Conservation (phyloP, 2,113 vertebrate genomes). For the Phyllostomus discolor region DNA sequence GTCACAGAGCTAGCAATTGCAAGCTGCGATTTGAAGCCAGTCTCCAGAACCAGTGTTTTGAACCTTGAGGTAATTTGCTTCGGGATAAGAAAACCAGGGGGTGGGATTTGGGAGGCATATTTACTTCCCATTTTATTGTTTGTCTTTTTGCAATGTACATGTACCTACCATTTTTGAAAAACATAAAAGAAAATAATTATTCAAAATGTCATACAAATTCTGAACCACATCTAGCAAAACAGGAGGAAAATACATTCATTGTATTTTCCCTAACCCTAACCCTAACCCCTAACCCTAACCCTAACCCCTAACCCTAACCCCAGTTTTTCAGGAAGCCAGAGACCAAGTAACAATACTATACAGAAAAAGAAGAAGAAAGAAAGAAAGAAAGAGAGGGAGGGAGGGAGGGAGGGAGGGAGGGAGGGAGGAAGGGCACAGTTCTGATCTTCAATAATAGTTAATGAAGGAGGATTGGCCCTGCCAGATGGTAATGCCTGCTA, state of each 20-base stretch:
- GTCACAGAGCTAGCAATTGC: not conserved
- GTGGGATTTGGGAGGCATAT: not conserved
- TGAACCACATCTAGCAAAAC: not conserved
- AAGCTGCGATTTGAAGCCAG: not conserved
- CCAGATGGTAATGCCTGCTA: not conserved
- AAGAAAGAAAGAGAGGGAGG: too few species aligned
- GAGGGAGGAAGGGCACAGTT: too few species aligned
- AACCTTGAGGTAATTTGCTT: not conserved
- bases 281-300: too few species aligned
- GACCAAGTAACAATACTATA: too few species aligned
- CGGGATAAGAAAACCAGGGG: not conserved
- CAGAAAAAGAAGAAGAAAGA: too few species aligned
- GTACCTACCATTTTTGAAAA: slow-evolving; percentile 2
- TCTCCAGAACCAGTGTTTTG: not conserved
- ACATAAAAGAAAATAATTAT: not conserved
- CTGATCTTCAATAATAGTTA: not conserved
- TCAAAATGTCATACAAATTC: slow-evolving; percentile 4
- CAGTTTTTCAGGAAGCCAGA: too few species aligned
- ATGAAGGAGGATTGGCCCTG: not conserved
- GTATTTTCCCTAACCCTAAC: too few species aligned
- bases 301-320: too few species aligned
- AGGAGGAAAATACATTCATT: not conserved
- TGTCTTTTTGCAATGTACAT: not conserved
- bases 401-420: too few species aligned
- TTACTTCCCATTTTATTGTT: not conserved